Evolutionary conservation across 2,113 vertebrate genomes (phyloP).

Genomic region (Nyctibius bracteatus): DNA sequence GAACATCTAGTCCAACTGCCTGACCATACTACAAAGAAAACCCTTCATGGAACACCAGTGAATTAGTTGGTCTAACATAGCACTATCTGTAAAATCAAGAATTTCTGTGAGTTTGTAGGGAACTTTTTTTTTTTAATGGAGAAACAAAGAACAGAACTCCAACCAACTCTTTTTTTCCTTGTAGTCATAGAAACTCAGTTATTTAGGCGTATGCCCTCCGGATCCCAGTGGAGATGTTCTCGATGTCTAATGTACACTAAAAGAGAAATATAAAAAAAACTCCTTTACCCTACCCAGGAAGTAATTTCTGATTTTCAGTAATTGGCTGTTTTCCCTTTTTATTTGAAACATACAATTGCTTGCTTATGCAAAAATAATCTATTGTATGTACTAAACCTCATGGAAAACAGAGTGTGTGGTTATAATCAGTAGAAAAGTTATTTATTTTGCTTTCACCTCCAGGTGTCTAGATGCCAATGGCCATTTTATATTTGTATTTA

Average conservation of each 20-base stretch:
- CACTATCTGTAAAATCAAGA: neutral
- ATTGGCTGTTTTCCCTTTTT: neutral
- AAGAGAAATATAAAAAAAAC: neutral
- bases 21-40: neutral
- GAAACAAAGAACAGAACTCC: neutral
- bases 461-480: neutral
- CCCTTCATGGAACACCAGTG: neutral
- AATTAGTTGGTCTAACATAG: neutral
- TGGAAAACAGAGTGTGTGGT: neutral
- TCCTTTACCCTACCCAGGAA: neutral
- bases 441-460: neutral
- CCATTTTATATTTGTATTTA: neutral
- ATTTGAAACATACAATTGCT: neutral
- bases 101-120: neutral
- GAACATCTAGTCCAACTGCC: too few relatives aligned
- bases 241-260: neutral
- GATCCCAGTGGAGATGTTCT: neutral
- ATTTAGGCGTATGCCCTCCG: neutral
- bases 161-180: neutral
- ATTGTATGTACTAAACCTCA: neutral
- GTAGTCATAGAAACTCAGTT: neutral
- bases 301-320: neutral
- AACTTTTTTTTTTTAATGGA: neutral
- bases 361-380: neutral
- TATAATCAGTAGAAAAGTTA: neutral